Evolutionary conservation across 2,113 vertebrate species (phyloP).

Genomic region (Acanthochromis polyacanthus): DNA sequence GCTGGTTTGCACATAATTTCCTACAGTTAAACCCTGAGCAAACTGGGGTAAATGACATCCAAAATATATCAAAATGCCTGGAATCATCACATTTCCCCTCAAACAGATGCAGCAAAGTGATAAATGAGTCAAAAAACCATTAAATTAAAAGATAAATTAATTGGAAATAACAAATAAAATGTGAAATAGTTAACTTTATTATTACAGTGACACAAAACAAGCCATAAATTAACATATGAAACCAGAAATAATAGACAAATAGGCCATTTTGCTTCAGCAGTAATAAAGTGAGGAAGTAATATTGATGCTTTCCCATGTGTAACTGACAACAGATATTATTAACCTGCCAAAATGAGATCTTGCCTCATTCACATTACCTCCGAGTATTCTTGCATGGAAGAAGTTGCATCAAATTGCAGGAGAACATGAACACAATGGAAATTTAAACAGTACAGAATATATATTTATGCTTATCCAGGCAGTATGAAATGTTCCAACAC

Average conservation of each 20-base stretch:
- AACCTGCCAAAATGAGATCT: constrained; percentile 13
- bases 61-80: not conserved
- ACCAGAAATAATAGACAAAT: constrained; percentile 1
- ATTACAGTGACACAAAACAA: not conserved
- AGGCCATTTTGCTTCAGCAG: not conserved
- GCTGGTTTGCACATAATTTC: constrained; percentile 11
- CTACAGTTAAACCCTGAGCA: constrained; percentile 6
- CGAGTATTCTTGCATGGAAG: not conserved
- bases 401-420: too few species aligned
- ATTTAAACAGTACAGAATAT: too few species aligned
- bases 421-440: too few species aligned
- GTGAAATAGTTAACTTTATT: not conserved
- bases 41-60: not conserved
- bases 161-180: not conserved
- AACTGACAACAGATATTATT: constrained; percentile 31
- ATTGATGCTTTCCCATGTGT: constrained; percentile 9
- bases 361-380: not conserved
- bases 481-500: too few species aligned
- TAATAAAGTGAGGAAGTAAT: constrained; percentile 8
- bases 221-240: not conserved
- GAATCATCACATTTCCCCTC: not conserved
- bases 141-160: not conserved
- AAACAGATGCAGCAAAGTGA: not conserved
- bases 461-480: too few species aligned
- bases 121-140: too few species aligned